Base-by-base conservation (phyloP, 2,888 invertebrate genomes). In the Cenopis cana region DNA sequence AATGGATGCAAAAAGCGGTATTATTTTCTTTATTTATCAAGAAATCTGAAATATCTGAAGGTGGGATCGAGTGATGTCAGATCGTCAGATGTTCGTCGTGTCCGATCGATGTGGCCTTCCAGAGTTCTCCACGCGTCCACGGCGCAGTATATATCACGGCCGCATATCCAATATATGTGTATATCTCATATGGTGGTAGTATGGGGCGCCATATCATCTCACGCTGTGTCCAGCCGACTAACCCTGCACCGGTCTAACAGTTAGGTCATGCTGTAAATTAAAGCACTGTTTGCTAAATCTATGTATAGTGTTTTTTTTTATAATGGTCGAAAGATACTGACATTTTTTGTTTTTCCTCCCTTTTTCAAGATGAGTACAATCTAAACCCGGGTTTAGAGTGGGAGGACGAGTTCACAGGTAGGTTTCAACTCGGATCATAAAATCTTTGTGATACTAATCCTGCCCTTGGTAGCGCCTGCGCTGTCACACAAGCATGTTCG, bases 331-430 rank as follows among this genome's bases (percentile, higher is more conserved):
- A 89, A 90, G 85, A 93, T 94, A 94, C 93, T 94, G 93, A 94
- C 92, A 92, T 93, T 89, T 86, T 90, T 91, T 93, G 87, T 92
- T 91, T 89, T 92, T 93, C 93, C 91, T 94, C 95, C 94, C 94
- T 94, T 94, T 96, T 96, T 97, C 97, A 97, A 98, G 98, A 98
- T 96, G 98, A 98, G 96, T 98, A 98, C 98, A 98, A 98, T 98
- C 98, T 98, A 96, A 98, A 98, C 96, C 98, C 98, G 96, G 98
- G 98, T 97, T 98, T 98, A 98, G 98, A 98, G 95, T 98, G 98
- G 98, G 98, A 98, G 96, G 98, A 98, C 97, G 98, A 98, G 95
- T 98, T 98, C 95, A 98, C 98, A 98, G 98, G 98, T 98, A 98
- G 98, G 98, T 97, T 95, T 93, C 90, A 89, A 93, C 79, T 89